Conservation (phyloP, 2,113 vertebrate genomes). For the Alouatta palliata region DNA sequence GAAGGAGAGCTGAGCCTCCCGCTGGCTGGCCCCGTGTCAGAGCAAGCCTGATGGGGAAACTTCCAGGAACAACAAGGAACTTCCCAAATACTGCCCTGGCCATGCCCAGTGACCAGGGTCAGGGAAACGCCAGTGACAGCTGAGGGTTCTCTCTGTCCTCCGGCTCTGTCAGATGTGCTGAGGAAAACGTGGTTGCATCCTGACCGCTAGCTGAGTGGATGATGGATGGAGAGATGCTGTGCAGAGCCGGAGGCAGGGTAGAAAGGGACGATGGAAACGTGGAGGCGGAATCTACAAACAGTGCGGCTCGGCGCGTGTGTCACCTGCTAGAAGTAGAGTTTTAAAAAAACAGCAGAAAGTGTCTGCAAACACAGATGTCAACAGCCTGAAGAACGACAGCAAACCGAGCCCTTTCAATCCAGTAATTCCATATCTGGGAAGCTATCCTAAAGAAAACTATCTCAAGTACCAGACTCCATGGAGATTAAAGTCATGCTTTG, state of each 20-base stretch:
- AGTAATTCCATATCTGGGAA: background rate
- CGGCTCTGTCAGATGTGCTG: accelerated
- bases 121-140: accelerated
- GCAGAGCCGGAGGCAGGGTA: background rate
- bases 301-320: no score
- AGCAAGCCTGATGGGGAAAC: background rate
- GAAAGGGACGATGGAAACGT: background rate
- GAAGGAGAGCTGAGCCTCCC: background rate
- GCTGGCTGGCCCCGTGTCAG: no score
- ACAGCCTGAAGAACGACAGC: background rate
- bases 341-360: background rate
- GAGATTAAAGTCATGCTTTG: accelerated
- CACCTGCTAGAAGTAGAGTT: background rate
- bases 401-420: background rate
- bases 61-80: no score
- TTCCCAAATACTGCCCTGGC: accelerated
- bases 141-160: background rate
- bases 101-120: accelerated
- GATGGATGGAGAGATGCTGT: background rate
- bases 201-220: background rate
- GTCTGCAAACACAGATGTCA: background rate
- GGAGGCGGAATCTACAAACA: background rate
- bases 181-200: background rate
- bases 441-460: background rate
- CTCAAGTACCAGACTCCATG: accelerated